Conservation (phyloP, 2,888 invertebrate genomes). For the Melieria omissa region DNA sequence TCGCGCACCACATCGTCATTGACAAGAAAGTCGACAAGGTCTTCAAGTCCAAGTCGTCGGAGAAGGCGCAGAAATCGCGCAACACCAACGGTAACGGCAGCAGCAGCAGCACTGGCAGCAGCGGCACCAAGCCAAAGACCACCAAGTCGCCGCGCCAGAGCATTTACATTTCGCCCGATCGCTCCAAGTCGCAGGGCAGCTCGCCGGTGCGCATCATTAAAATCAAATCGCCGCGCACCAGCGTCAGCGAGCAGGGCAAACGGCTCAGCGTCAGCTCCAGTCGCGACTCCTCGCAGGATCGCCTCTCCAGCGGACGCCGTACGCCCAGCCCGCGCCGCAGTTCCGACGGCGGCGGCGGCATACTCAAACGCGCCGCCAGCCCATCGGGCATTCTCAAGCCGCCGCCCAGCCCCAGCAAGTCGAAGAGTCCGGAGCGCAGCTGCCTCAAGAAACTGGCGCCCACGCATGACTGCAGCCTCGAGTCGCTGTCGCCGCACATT, state of each 20-base stretch:
- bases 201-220: conserved; percentile 67
- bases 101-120: conserved; percentile 47
- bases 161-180: conserved; percentile 70
- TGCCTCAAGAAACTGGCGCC: conserved; percentile 63
- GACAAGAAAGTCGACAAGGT: conserved; percentile 67
- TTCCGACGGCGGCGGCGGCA: conserved; percentile 64
- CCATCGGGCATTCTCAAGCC: conserved; percentile 61
- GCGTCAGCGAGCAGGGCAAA: conserved; percentile 68
- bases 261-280: conserved; percentile 61
- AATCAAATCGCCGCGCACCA: conserved; percentile 69
- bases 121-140: conserved; percentile 52
- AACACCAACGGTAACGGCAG: conserved; percentile 45
- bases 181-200: conserved; percentile 64
- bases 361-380: conserved; percentile 62
- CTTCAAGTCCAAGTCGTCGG: conserved; percentile 62
- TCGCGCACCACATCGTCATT: conserved; percentile 59
- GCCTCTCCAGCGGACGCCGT: conserved; percentile 57
- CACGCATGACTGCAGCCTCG: conserved; percentile 62
- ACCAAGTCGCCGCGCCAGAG: conserved; percentile 70
- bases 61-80: conserved; percentile 40
- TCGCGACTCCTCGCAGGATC: conserved; percentile 65
- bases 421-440: conserved; percentile 65
- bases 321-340: conserved; percentile 64
- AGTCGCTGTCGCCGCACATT: conserved; percentile 63
- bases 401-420: conserved; percentile 63